Evolutionary conservation across 2,797 vertebrate species (phyloP).

Genomic region (Chromobotia macracanthus): DNA sequence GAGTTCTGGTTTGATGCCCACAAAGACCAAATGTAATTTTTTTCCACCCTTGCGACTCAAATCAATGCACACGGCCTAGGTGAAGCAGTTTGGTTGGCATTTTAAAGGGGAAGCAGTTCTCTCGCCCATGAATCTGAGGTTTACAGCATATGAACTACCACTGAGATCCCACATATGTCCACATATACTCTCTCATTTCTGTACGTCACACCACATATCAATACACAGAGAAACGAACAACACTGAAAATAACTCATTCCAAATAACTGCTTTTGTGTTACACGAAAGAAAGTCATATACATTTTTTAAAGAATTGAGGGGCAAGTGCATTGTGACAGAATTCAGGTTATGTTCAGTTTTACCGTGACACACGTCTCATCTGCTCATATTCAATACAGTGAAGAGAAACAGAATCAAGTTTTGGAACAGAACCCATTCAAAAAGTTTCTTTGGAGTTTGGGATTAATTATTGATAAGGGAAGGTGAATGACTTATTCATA

Average conservation of each 20-base stretch:
- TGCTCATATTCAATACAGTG: neutral
- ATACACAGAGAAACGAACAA: neutral
- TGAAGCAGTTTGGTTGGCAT: no score
- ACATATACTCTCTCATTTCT: neutral
- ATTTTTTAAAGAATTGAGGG: no score
- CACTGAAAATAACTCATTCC: no score
- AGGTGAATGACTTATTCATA: neutral
- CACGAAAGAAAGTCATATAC: no score
- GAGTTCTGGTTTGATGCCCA: neutral
- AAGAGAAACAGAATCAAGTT: neutral
- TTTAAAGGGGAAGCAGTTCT: neutral
- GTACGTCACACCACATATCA: conserved; percentile 14
- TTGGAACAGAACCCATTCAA: neutral
- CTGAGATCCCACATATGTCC: neutral
- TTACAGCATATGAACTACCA: neutral
- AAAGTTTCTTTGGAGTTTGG: neutral
- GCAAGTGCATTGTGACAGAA: no score
- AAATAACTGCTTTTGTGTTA: no score
- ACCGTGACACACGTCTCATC: conserved; percentile 63
- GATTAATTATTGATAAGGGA: neutral
- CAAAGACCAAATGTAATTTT: neutral
- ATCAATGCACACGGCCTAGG: neutral
- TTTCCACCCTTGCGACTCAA: neutral
- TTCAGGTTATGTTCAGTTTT: conserved; percentile 33
- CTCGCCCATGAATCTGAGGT: neutral